Percentiles rank a stretch among this genome's conserved stretches.
Evolutionary conservation across 2,888 invertebrate genomes (phyloP).

Genomic region (Ctenicera cuprea): DNA sequence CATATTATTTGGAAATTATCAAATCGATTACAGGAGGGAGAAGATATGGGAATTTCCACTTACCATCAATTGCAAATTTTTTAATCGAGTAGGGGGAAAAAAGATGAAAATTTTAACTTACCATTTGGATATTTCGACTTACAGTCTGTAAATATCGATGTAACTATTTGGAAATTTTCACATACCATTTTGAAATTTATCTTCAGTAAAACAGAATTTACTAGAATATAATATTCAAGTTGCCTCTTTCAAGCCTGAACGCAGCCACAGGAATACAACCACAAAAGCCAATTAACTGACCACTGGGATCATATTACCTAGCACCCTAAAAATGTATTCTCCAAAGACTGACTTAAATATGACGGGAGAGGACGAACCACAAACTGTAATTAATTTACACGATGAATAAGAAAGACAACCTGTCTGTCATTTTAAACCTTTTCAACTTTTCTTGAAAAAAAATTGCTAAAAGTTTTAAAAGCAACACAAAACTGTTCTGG

Average conservation of each 20-base stretch:
- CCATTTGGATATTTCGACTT: no score
- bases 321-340: conserved; percentile 9
- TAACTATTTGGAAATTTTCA: no score
- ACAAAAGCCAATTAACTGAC: conserved; percentile 22
- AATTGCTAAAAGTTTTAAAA: not conserved
- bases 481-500: not conserved
- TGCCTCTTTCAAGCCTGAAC: no score
- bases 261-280: not conserved
- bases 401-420: conserved; percentile 10
- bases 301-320: conserved; percentile 8
- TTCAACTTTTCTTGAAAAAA: not conserved
- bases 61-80: no score
- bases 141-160: no score
- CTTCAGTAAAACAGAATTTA: no score
- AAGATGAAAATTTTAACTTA: no score
- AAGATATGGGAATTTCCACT: no score
- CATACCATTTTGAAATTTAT: not conserved
- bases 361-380: conserved; percentile 6
- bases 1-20: no score
- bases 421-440: conserved; percentile 12
- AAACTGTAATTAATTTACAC: conserved; percentile 7
- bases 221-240: no score
- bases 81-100: no score
- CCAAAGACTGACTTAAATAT: conserved; percentile 3
- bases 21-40: no score